These are phyloP conservation scores for Sebastiscus tertius DNA, from an alignment of 2,797 vertebrate species.

Conservation along the genomic window DNA sequence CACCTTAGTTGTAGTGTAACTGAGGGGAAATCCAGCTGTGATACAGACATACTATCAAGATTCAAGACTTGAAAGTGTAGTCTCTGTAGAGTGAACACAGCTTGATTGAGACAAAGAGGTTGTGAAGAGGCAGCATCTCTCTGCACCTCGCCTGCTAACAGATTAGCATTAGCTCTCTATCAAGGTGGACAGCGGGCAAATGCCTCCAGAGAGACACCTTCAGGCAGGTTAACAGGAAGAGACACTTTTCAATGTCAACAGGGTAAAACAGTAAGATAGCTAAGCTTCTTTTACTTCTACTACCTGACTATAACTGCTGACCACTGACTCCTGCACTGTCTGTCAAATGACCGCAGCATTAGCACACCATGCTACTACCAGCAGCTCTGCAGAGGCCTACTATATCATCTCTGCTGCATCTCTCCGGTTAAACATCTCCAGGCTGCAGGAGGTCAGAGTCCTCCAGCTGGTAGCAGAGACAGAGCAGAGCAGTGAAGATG, in stretches of 20 bases:
- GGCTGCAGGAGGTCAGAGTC: background rate
- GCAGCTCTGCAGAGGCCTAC: slow-evolving; percentile 49
- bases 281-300: background rate
- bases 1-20: background rate
- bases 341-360: slow-evolving; percentile 58
- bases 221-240: background rate
- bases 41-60: background rate
- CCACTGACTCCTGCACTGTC: background rate
- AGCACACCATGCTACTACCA: slow-evolving; percentile 65
- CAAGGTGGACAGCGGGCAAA: slow-evolving; percentile 46
- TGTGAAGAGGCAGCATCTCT: slow-evolving; percentile 44
- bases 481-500: background rate
- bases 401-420: slow-evolving; percentile 3
- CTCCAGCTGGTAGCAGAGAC: too few species aligned
- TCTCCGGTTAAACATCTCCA: background rate
- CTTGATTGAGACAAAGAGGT: background rate
- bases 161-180: slow-evolving; percentile 58
- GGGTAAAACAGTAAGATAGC: fast-evolving
- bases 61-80: background rate
- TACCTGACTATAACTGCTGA: background rate
- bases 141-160: slow-evolving; percentile 54
- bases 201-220: background rate
- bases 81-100: fast-evolving
- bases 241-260: background rate
- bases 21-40: background rate